Conservation (phyloP, 1,140 invertebrate genomes). For the Artemia franciscana region DNA sequence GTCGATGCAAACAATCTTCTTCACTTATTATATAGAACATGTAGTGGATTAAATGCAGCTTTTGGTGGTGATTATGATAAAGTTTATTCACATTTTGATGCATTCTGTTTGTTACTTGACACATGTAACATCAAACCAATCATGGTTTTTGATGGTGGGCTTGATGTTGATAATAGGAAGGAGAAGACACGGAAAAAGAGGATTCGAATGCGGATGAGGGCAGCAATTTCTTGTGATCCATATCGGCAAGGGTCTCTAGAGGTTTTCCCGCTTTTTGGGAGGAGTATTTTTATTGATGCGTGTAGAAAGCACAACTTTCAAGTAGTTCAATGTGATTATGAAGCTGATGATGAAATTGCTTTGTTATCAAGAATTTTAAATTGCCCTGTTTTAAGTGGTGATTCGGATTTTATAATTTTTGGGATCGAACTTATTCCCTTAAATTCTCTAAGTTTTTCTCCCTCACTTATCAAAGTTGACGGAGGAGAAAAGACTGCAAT, state of each 20-base stretch:
- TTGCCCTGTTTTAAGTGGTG: constrained; percentile 63
- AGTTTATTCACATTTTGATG: constrained; percentile 31
- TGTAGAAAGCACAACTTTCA: constrained; percentile 34
- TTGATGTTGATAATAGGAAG: constrained; percentile 45
- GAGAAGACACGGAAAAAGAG: constrained; percentile 37
- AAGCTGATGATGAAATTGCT: constrained; percentile 64
- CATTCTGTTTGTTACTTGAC: constrained; percentile 42
- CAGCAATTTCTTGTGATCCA: constrained; percentile 15
- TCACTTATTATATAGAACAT: constrained; percentile 39
- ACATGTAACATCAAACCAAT: constrained; percentile 48
- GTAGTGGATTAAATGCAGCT: constrained; percentile 33
- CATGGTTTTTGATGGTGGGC: constrained; percentile 53
- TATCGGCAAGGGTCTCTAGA: constrained; percentile 10
- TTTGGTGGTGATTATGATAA: constrained; percentile 73
- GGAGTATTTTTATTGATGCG: constrained; percentile 42
- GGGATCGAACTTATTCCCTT: constrained; percentile 57
- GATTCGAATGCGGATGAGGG: constrained; percentile 32
- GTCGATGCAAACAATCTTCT: constrained; percentile 60
- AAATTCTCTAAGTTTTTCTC: constrained; percentile 29
- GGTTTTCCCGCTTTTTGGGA: constrained; percentile 41
- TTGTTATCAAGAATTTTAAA: constrained; percentile 42
- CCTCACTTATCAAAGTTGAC: constrained; percentile 4
- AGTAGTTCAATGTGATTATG: constrained; percentile 46
- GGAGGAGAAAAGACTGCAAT: constrained; percentile 18
- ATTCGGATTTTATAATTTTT: constrained; percentile 77